Percentiles rank a stretch among this genome's conserved stretches.
Conservation (phyloP, 2,797 vertebrate genomes). For the Benthosema pterotum region DNA sequence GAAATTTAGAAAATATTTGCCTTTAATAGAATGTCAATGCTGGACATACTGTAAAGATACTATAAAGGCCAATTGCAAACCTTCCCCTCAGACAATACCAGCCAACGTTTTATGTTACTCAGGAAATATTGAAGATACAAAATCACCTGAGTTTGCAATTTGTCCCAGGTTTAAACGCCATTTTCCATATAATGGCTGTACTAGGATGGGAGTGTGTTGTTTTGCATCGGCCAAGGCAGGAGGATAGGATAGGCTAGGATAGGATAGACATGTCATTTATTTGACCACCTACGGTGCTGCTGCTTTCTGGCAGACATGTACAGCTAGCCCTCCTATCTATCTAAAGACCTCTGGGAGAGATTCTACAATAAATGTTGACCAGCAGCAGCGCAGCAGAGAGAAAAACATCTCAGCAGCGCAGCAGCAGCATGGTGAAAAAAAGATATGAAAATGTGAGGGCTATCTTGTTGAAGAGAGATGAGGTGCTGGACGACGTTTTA, state of each 20-base stretch:
- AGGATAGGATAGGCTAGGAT: background rate
- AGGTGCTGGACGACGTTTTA: constrained; percentile 7
- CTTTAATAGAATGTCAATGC: no score
- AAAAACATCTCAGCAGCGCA: constrained; percentile 4
- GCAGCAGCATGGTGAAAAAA: constrained; percentile 22
- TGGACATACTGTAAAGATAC: no score
- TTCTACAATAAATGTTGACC: constrained; percentile 57
- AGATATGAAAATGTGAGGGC: constrained; percentile 62
- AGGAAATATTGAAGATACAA: no score
- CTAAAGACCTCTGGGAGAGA: constrained; percentile 55
- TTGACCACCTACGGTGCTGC: constrained; percentile 42
- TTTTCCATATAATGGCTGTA: no score
- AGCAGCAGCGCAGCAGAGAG: no score
- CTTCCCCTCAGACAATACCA: no score
- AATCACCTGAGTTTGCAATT: no score
- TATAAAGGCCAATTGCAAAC: no score
- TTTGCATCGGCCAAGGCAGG: constrained; percentile 20
- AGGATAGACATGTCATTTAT: constrained; percentile 59
- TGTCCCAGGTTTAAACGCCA: no score
- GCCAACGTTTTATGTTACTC: no score
- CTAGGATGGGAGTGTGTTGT: constrained; percentile 40
- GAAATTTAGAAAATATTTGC: no score
- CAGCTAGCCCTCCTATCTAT: constrained; percentile 44
- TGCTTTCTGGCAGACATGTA: constrained; percentile 42
- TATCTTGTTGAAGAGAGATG: constrained; percentile 39